A percentile compares a stretch with the other conserved stretches of the same genome.
These are phyloP conservation scores for mouse (Mus musculus) DNA, from an alignment of 2,113 vertebrate species.

Conservation along the genomic window GRCm39 chr6:112559001-112559500, in stretches of 20 bases:
- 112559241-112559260: not conserved
- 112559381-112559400: not conserved
- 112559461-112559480: not conserved
- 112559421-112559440: not conserved
- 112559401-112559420: not conserved
- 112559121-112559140: not conserved
- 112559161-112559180: not conserved
- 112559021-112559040: not conserved
- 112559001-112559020: not conserved
- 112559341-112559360: not conserved
- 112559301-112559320: not conserved
- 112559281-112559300: not conserved
- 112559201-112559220: not conserved
- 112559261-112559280: rapidly evolving
- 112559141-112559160: not conserved
- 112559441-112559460: no score
- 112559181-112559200: not conserved
- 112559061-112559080: not conserved
- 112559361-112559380: not conserved
- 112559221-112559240: not conserved
- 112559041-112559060: not conserved
- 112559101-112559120: not conserved
- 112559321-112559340: not conserved
- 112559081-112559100: not conserved
- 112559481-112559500: not conserved